Conservation (phyloP, 2,888 invertebrate genomes). For the Lottia gigantea region DNA sequence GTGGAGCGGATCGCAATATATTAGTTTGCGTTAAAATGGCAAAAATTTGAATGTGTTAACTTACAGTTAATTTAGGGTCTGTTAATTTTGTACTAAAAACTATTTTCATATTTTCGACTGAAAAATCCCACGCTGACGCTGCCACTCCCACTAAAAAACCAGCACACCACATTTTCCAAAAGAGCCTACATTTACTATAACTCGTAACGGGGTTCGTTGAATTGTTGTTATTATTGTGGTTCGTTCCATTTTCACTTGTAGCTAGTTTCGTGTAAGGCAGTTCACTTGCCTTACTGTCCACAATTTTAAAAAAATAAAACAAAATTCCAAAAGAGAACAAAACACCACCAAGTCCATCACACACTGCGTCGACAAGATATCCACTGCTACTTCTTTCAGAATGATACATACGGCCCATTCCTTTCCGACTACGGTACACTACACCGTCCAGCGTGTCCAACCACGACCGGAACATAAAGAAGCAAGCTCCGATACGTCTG, state of each 20-base stretch:
- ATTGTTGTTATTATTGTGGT: not conserved
- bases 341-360: slow-evolving; percentile 78
- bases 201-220: slow-evolving; percentile 3
- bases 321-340: slow-evolving; percentile 69
- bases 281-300: slow-evolving; percentile 22
- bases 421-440: slow-evolving; percentile 78
- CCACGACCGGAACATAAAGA: slow-evolving; percentile 85
- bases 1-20: no score
- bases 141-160: slow-evolving; percentile 46
- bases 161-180: slow-evolving; percentile 52
- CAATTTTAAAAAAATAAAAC: slow-evolving; percentile 42
- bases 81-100: slow-evolving; percentile 43
- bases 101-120: slow-evolving; percentile 41
- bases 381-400: slow-evolving; percentile 79
- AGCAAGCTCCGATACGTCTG: slow-evolving; percentile 79
- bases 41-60: slow-evolving; percentile 20
- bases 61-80: slow-evolving; percentile 38
- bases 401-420: slow-evolving; percentile 34
- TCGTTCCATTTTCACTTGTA: not conserved
- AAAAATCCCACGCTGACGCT: slow-evolving; percentile 54
- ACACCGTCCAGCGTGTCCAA: slow-evolving; percentile 88
- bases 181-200: slow-evolving; percentile 47
- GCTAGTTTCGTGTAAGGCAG: slow-evolving; percentile 19
- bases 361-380: slow-evolving; percentile 85
- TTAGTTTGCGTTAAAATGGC: no score